Percentiles rank a stretch among this genome's conserved stretches.
These are phyloP conservation scores for Gambusia affinis DNA, from an alignment of 2,113 vertebrate genomes.

Conservation along the genomic window DNA sequence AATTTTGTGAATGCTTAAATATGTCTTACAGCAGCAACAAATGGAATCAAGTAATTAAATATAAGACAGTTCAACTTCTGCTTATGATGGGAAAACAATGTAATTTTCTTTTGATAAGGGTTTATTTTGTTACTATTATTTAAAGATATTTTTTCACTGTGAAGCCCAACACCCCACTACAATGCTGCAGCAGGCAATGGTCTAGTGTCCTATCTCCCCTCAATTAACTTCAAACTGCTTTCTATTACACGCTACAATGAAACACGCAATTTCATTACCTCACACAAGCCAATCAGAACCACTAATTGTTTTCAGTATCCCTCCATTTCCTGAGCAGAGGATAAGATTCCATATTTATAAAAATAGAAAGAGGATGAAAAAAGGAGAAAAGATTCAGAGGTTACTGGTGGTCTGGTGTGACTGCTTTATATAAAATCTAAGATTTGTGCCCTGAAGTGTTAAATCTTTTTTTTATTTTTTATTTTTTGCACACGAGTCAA, in stretches of 20 bases:
- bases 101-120: conserved; percentile 69
- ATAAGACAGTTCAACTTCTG: conserved; percentile 59
- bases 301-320: conserved; percentile 72
- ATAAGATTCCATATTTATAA: conserved; percentile 47
- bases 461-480: background rate
- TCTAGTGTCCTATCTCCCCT: conserved; percentile 74
- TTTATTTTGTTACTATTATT: conserved; percentile 27
- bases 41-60: conserved; percentile 68
- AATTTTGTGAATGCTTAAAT: conserved; percentile 2
- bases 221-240: conserved; percentile 82
- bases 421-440: background rate
- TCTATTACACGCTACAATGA: conserved; percentile 80
- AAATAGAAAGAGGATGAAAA: conserved; percentile 25
- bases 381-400: conserved; percentile 8
- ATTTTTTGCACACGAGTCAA: background rate
- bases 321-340: conserved; percentile 41
- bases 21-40: background rate
- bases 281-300: conserved; percentile 60
- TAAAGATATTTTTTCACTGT: conserved; percentile 39
- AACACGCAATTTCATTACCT: conserved; percentile 76
- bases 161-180: conserved; percentile 54
- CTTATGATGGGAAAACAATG: conserved; percentile 57
- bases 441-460: background rate
- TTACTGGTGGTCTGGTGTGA: conserved; percentile 7
- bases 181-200: conserved; percentile 59